Conservation (phyloP, 2,113 vertebrate species). For the Lagopus muta region DNA sequence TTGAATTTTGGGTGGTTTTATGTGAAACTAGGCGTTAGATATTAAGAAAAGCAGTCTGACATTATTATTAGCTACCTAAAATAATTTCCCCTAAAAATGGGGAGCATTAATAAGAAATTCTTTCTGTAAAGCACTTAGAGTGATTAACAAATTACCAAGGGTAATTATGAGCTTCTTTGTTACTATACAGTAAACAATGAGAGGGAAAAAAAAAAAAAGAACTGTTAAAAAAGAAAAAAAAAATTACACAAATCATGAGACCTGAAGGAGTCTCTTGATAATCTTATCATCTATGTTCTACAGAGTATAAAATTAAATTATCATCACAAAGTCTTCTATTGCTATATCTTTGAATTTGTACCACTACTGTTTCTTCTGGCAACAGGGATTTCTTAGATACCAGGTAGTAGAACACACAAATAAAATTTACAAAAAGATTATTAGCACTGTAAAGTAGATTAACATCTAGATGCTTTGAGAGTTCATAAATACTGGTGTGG, state of each 20-base stretch:
- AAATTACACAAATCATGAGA: neutral
- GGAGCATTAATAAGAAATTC: neutral
- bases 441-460: neutral
- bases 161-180: neutral
- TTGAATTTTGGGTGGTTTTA: neutral
- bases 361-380: neutral
- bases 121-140: neutral
- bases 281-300: neutral
- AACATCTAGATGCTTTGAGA: neutral
- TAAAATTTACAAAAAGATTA: neutral
- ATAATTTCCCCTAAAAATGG: neutral
- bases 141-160: neutral
- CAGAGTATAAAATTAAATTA: neutral
- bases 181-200: neutral
- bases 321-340: neutral
- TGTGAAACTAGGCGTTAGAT: neutral
- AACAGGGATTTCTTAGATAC: neutral
- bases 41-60: neutral
- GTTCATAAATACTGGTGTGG: neutral
- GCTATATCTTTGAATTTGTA: neutral
- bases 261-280: neutral
- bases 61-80: neutral
- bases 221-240: neutral
- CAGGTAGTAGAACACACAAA: neutral
- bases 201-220: neutral